Evolutionary conservation across 1,140 invertebrate species (phyloP).

Genomic region (Colletes gigas): DNA sequence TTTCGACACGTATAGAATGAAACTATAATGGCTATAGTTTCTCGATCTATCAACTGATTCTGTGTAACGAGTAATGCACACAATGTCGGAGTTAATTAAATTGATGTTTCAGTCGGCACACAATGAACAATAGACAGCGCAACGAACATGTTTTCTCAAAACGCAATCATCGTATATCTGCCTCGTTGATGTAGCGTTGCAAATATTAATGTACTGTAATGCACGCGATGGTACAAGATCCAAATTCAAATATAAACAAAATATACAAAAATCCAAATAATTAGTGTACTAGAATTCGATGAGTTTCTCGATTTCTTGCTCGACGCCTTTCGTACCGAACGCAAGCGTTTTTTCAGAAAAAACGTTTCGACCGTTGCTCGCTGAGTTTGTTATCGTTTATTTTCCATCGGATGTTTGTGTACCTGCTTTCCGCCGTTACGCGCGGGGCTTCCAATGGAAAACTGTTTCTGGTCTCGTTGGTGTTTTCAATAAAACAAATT

Average conservation of each 20-base stretch:
- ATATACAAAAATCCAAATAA: too few species aligned
- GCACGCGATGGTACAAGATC: too few species aligned
- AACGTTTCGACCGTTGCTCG: neutral
- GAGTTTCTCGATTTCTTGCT: too few species aligned
- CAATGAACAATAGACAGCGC: neutral
- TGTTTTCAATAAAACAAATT: constrained; percentile 6
- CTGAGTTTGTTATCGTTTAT: neutral
- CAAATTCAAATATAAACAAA: too few species aligned
- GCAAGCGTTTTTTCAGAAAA: too few species aligned
- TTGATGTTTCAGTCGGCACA: neutral
- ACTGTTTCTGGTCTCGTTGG: neutral
- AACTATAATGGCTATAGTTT: too few species aligned
- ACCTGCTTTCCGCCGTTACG: neutral
- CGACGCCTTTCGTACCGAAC: too few species aligned
- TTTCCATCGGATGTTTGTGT: neutral
- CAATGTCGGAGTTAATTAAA: neutral
- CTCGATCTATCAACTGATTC: neutral
- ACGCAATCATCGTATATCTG: neutral
- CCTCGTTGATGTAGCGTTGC: neutral
- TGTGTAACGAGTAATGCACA: neutral
- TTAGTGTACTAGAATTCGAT: too few species aligned
- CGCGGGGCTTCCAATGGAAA: neutral
- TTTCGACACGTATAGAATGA: neutral
- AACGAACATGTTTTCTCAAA: neutral
- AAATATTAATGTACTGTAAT: neutral